Percentiles rank a stretch among this genome's conserved stretches.
These are phyloP conservation scores for Dryococelus australis DNA, from an alignment of 2,888 invertebrate genomes.

Conservation along the genomic window DNA sequence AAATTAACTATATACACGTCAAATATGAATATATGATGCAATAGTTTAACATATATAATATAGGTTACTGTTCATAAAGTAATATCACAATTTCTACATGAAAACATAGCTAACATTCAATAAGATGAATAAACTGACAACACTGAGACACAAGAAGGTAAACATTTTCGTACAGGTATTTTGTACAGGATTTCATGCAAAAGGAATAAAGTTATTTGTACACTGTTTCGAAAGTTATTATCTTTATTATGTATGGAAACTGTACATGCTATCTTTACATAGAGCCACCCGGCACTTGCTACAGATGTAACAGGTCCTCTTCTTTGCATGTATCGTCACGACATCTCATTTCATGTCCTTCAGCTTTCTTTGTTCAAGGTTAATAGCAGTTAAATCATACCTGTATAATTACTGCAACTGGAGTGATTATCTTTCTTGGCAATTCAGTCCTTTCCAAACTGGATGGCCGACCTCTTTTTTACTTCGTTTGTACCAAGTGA, in stretches of 20 bases:
- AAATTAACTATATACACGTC: no score
- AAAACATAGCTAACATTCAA: neutral
- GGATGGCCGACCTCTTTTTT: constrained; percentile 22
- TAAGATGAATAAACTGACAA: neutral
- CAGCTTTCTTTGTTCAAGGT: constrained; percentile 31
- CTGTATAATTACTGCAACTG: neutral
- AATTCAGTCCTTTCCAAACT: constrained; percentile 26
- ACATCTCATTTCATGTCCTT: constrained; percentile 20
- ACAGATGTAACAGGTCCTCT: constrained; percentile 25
- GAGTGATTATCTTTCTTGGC: neutral
- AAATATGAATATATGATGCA: no score
- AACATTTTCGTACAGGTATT: no score
- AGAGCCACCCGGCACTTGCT: constrained; percentile 27
- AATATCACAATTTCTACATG: neutral
- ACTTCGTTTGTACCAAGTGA: neutral
- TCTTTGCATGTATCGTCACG: constrained; percentile 32
- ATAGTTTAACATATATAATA: no score
- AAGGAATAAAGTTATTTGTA: neutral
- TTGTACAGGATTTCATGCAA: neutral
- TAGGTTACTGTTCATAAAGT: no score
- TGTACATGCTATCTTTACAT: constrained; percentile 22
- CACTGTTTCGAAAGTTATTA: neutral
- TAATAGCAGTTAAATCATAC: constrained; percentile 18
- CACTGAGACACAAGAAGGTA: neutral
- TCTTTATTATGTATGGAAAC: neutral